Evolutionary conservation across 2,797 vertebrate genomes (phyloP).

Genomic region (Merluccius polli): DNA sequence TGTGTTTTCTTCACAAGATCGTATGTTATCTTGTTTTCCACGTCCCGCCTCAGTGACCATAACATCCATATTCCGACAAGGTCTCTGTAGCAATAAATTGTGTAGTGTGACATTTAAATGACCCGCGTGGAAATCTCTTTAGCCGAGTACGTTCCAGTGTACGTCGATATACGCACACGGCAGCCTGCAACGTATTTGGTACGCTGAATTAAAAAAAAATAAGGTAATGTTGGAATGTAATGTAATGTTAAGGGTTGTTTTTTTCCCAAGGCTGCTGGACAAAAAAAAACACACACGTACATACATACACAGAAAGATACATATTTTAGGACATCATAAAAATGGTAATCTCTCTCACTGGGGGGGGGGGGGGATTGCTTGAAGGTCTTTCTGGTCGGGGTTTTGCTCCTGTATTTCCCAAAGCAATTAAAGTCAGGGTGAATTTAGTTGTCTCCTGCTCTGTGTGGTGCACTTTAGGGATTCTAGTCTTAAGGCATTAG

Average conservation of each 20-base stretch:
- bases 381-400: conserved; percentile 63
- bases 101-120: conserved; percentile 27
- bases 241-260: conserved; percentile 26
- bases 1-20: neutral
- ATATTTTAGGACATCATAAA: conserved; percentile 59
- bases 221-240: too few species aligned
- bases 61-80: conserved; percentile 5
- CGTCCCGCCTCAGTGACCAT: neutral
- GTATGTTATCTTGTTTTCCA: neutral
- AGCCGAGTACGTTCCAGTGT: conserved; percentile 14
- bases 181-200: conserved; percentile 21
- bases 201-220: too few species aligned
- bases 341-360: conserved; percentile 63
- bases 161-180: neutral
- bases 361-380: conserved; percentile 60
- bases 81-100: conserved; percentile 16
- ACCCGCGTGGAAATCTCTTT: conserved; percentile 17
- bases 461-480: conserved; percentile 46
- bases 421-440: conserved; percentile 68
- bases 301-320: conserved; percentile 27
- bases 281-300: neutral
- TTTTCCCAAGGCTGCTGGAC: conserved; percentile 38
- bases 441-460: conserved; percentile 65
- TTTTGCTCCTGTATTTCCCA: conserved; percentile 65
- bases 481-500: conserved; percentile 21